Percentiles rank a stretch among this genome's conserved stretches.
These are phyloP conservation scores for Capra hircus DNA, from an alignment of 2,113 vertebrate genomes.

Conservation along the genomic window DNA sequence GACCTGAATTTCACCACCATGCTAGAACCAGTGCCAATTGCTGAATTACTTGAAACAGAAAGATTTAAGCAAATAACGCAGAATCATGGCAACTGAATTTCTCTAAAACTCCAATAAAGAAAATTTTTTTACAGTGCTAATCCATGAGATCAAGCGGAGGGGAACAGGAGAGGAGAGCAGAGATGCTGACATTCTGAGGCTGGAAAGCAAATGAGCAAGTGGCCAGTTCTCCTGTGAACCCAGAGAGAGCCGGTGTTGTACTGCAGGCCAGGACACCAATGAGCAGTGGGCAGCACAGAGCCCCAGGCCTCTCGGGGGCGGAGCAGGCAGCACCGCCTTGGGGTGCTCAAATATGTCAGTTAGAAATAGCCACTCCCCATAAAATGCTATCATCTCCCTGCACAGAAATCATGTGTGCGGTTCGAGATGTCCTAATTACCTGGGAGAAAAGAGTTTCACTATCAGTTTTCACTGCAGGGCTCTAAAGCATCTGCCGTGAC, in stretches of 20 bases:
- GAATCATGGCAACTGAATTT: background rate
- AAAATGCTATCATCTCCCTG: background rate
- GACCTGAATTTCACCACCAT: conserved; percentile 36
- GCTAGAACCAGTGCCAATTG: background rate
- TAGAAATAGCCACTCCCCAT: no score
- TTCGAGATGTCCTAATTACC: accelerated
- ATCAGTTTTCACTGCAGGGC: background rate
- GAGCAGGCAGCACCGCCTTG: accelerated
- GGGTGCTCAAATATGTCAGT: accelerated
- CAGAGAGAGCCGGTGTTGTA: accelerated
- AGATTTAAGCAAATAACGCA: background rate
- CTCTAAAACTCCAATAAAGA: background rate
- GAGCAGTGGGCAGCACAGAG: accelerated
- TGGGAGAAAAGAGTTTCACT: background rate
- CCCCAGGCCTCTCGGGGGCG: accelerated
- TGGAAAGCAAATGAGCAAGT: background rate
- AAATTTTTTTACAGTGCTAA: background rate
- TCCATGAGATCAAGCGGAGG: background rate
- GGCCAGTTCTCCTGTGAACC: background rate
- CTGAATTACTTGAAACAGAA: background rate
- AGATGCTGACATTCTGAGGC: background rate
- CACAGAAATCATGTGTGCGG: background rate
- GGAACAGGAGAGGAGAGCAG: background rate
- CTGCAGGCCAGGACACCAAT: background rate
- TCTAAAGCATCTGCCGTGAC: background rate